Conservation (phyloP, 2,113 vertebrate species). For the Callospermophilus lateralis region DNA sequence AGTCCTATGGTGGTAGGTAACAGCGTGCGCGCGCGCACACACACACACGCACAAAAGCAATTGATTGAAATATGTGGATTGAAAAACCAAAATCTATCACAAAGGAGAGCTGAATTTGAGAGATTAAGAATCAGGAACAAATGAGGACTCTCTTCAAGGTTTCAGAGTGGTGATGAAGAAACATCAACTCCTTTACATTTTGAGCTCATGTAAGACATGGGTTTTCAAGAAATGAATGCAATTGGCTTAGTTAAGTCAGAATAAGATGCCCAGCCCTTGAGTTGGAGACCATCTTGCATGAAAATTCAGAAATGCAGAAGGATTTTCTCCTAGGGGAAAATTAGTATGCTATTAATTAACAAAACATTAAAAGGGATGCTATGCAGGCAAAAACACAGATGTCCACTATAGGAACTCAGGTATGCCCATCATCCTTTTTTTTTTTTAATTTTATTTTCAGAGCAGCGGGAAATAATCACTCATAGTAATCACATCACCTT, state of each 20-base stretch:
- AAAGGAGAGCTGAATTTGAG: not conserved
- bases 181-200: not conserved
- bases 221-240: not conserved
- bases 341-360: not conserved
- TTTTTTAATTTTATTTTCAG: not conserved
- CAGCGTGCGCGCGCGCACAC: not conserved
- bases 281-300: not conserved
- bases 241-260: not conserved
- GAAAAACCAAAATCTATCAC: not conserved
- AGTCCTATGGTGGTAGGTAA: not conserved
- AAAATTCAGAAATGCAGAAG: not conserved
- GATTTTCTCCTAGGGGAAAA: not conserved
- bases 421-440: not conserved
- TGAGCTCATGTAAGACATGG: not conserved
- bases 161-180: not conserved
- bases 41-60: not conserved
- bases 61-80: not conserved
- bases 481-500: slow-evolving; percentile 54
- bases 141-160: not conserved
- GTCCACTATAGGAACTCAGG: not conserved
- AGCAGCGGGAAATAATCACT: not conserved
- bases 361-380: not conserved
- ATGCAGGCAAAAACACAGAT: not conserved
- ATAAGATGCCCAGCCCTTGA: not conserved
- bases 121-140: not conserved